Percentiles rank a stretch among this genome's conserved stretches.
Evolutionary conservation across 2,113 vertebrate species (phyloP).

Genomic region (Podocnemis expansa): DNA sequence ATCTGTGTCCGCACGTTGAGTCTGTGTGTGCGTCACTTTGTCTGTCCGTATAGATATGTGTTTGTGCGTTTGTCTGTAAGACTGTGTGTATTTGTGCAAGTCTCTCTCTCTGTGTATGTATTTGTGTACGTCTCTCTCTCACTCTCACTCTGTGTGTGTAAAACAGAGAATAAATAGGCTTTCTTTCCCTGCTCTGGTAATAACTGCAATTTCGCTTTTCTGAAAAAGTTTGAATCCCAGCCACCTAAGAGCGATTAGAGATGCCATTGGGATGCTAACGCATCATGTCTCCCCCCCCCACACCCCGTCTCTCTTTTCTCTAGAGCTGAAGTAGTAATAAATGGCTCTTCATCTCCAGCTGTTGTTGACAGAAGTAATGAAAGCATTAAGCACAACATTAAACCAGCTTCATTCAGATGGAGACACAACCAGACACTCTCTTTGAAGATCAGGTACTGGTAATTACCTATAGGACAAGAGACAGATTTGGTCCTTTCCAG

Average conservation of each 20-base stretch:
- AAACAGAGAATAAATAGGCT: conserved; percentile 62
- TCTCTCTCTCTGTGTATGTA: background rate
- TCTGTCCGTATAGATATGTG: background rate
- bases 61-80: background rate
- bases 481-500: conserved; percentile 48
- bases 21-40: background rate
- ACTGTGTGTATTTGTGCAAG: background rate
- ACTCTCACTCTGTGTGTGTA: conserved; percentile 1
- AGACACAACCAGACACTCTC: conserved; percentile 85
- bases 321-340: conserved; percentile 81
- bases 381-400: conserved; percentile 79
- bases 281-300: conserved; percentile 47
- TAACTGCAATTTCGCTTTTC: conserved; percentile 69
- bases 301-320: background rate
- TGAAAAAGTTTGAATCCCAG: conserved; percentile 70
- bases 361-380: conserved; percentile 81
- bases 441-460: conserved; percentile 84
- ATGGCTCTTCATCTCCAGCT: conserved; percentile 79
- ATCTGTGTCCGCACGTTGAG: background rate
- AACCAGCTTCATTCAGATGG: conserved; percentile 79
- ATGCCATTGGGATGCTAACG: conserved; percentile 63
- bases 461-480: conserved; percentile 65
- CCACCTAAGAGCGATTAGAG: conserved; percentile 60
- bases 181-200: conserved; percentile 67
- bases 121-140: conserved; percentile 44